Evolutionary conservation across 2,888 invertebrate species (phyloP), one percentile per base, ranked within the genome.

Genomic region (Trilocha varians): DNA sequence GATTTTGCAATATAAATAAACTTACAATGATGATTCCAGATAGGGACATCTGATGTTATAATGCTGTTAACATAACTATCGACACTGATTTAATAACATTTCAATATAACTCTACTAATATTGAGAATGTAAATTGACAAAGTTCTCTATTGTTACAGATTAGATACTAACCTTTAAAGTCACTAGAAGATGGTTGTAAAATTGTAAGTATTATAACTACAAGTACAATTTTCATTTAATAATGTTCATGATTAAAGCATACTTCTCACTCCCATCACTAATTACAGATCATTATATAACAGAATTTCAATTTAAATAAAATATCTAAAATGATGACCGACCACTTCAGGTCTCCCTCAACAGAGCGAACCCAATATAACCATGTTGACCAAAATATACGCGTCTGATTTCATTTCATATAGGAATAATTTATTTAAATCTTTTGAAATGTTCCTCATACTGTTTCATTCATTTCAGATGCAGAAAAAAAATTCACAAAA

Each of bases 311-410:
- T 11, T 16, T 9, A 36, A 13, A 13, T 25, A 32, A 17, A 2
- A 37, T 25, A 11, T 35, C 17, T 32, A 17, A 57, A 50, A 75
- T 79, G 79, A 79, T 78, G 75, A 78, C 52, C 43, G 71, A 78
- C 78, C 52, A 40, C 77, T 65, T 80, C 80, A 80, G 80, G 80
- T 80, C 80, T 80, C 79, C 79, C 79, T 80, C 79, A 63, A 53
- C 79, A 80, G 80, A 80, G 79, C n/a, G 79, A 80, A 80, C 79
- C 79, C 76, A 75, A 47, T 39, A 44, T 8, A 40, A 57, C 49
- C 57, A 53, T 57, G 57, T 57, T 57, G 57, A 57, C 54, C 49
- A 57, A 47, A 18, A 46, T 41, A 44, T 43, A 47, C 50, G 41
- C 45, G 62, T 59, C 60, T 62, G 59, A 62, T 52, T 42, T 36